phyloP scores from a whole-genome alignment of 1,140 invertebrate species.

The Ceratosolen fusciceps region DNA sequence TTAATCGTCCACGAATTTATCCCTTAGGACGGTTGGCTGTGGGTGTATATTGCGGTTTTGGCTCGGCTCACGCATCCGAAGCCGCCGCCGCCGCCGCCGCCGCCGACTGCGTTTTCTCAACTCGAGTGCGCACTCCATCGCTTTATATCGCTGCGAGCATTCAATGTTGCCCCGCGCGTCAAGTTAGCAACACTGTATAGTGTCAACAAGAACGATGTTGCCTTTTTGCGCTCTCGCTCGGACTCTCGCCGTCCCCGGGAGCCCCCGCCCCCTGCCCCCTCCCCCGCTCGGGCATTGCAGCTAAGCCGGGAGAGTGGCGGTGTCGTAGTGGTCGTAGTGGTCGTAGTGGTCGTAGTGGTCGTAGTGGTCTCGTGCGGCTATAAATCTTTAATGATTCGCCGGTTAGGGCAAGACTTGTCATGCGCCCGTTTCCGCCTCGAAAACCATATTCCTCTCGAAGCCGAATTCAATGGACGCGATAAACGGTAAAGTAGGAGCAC shows the following conservation, averaged over 20 bases:
- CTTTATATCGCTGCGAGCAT: neutral
- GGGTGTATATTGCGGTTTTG: too few species aligned
- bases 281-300: neutral
- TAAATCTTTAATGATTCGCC: constrained; percentile 1
- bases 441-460: too few species aligned
- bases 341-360: too few species aligned
- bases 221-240: neutral
- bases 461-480: neutral
- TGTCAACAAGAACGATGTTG: constrained; percentile 13
- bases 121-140: neutral
- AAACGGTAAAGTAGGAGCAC: too few species aligned
- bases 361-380: too few species aligned
- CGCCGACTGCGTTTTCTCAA: neutral
- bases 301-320: neutral
- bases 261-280: too few species aligned
- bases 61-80: neutral
- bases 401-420: neutral
- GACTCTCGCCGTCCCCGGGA: neutral
- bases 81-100: too few species aligned
- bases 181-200: constrained; percentile 11
- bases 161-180: neutral
- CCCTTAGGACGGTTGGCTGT: too few species aligned
- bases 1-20: too few species aligned
- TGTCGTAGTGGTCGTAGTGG: too few species aligned
- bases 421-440: neutral